Conservation (phyloP, 2,797 vertebrate species). For the Betta splendens region DNA sequence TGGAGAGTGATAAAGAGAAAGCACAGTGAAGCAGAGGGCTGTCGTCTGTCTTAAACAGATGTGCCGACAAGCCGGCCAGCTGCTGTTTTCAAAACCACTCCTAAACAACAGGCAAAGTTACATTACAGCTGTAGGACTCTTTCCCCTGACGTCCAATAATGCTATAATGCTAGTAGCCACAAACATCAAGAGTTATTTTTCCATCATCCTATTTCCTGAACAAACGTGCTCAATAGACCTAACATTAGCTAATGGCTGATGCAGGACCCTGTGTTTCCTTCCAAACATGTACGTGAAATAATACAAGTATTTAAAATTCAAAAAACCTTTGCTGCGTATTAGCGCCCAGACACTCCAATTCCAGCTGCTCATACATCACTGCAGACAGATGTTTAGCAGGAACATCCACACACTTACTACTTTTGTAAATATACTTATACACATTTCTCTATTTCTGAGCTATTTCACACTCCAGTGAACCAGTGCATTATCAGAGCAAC, state of each 20-base stretch:
- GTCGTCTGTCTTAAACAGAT: constrained; percentile 38
- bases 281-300: not conserved
- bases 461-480: not conserved
- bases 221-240: not conserved
- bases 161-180: not conserved
- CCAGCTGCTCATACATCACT: no score
- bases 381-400: not conserved
- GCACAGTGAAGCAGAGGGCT: not conserved
- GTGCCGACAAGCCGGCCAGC: constrained; percentile 41
- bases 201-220: not conserved
- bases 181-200: constrained; percentile 8
- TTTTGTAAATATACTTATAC: not conserved
- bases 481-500: not conserved
- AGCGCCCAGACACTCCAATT: not conserved
- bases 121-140: constrained; percentile 17
- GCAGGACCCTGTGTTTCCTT: no score
- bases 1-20: not conserved
- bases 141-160: not conserved
- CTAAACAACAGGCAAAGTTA: constrained; percentile 28
- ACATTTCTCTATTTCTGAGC: no score
- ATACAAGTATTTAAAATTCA: not conserved
- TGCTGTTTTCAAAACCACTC: constrained; percentile 33
- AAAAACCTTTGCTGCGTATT: constrained; percentile 1
- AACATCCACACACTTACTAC: not conserved
- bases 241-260: not conserved